Conservation (phyloP, 1,140 invertebrate species). For the Pararge aegeria region DNA sequence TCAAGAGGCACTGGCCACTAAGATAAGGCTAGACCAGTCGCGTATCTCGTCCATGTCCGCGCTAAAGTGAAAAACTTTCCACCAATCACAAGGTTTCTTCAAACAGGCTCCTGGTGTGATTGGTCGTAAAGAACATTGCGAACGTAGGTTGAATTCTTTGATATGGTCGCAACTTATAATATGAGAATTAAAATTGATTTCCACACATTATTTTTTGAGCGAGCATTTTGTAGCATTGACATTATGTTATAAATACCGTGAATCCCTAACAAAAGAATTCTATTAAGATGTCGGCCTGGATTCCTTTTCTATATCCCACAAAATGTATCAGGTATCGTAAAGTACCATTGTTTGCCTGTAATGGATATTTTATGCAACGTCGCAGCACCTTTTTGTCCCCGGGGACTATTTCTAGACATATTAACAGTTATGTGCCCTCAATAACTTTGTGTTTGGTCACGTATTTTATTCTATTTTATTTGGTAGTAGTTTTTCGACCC, state of each 20-base stretch:
- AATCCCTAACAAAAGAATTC: constrained; percentile 2
- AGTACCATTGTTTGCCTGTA: constrained; percentile 49
- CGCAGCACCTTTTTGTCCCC: constrained; percentile 35
- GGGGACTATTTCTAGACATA: constrained; percentile 31
- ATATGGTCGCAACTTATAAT: no score
- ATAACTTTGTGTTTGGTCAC: constrained; percentile 27
- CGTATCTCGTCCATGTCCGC: no score
- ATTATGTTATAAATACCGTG: not conserved
- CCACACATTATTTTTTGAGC: no score
- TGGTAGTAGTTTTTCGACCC: not conserved
- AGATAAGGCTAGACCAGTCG: no score
- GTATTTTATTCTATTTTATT: constrained; percentile 20
- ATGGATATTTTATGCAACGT: constrained; percentile 56
- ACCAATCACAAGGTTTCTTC: no score
- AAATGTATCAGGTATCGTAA: constrained; percentile 45
- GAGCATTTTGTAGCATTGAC: not conserved
- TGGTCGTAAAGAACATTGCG: no score
- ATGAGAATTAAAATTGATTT: no score
- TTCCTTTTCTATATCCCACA: constrained; percentile 43
- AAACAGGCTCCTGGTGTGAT: no score
- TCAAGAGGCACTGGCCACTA: no score
- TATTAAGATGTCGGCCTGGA: constrained; percentile 9
- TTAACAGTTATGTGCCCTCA: constrained; percentile 34
- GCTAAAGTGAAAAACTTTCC: no score
- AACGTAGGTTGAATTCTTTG: no score